phyloP scores from a whole-genome alignment of 37 sponge, comb jelly and placozoan genomes.

The Lycopodina hypogea region DNA sequence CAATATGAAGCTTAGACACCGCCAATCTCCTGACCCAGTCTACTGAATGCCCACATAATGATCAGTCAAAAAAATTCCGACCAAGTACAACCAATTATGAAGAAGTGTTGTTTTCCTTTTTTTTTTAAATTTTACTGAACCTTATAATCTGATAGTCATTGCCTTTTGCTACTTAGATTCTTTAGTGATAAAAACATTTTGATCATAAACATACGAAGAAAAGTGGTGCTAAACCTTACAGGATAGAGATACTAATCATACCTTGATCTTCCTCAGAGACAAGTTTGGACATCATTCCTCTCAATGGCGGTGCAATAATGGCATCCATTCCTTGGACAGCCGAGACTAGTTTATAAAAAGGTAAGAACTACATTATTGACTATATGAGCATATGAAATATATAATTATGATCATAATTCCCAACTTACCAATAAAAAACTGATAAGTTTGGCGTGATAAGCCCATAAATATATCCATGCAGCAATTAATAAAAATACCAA shows the following conservation, averaged over 20 bases:
- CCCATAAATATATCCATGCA: constrained; percentile 21
- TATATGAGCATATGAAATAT: not conserved
- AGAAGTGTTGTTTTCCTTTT: no score
- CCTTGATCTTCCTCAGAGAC: constrained; percentile 41
- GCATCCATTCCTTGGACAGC: constrained; percentile 17
- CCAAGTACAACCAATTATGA: no score
- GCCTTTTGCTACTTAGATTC: no score
- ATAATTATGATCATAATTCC: not conserved
- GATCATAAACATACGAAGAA: no score
- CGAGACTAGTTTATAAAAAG: constrained; percentile 20
- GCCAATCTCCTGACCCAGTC: no score
- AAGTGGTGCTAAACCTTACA: no score
- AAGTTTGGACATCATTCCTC: constrained; percentile 37
- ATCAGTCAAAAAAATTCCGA: no score
- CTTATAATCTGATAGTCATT: no score
- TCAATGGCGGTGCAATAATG: constrained; percentile 23
- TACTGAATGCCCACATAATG: no score
- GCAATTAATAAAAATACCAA: constrained; percentile 21
- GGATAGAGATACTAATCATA: no score
- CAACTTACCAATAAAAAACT: constrained; percentile 58
- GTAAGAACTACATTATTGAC: not conserved
- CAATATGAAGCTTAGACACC: no score
- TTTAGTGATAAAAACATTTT: no score
- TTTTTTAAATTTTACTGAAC: not conserved
- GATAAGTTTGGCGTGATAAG: constrained; percentile 5